These are phyloP conservation scores for Sula dactylatra DNA, from an alignment of 2,113 vertebrate species.

Conservation along the genomic window DNA sequence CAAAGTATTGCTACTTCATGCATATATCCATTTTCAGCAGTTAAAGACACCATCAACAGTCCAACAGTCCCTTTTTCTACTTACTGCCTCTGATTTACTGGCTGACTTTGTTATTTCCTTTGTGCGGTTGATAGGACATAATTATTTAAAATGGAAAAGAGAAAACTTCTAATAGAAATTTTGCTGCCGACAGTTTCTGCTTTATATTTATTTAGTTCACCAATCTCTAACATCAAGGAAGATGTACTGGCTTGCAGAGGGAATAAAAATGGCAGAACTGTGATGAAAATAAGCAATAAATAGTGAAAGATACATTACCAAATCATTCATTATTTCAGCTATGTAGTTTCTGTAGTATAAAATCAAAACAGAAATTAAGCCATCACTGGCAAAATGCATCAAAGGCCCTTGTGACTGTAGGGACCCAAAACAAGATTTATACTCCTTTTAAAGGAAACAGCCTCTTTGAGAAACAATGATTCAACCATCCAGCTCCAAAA, in stretches of 20 bases:
- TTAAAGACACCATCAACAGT: constrained; percentile 18
- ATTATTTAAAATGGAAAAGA: constrained; percentile 23
- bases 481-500: not conserved
- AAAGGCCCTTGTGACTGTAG: not conserved
- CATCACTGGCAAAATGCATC: constrained; percentile 20
- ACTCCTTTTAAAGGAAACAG: constrained; percentile 11
- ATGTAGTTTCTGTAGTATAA: constrained; percentile 11
- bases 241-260: constrained; percentile 12
- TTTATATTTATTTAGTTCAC: constrained; percentile 28
- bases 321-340: constrained; percentile 34
- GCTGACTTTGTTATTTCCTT: constrained; percentile 46
- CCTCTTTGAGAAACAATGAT: not conserved
- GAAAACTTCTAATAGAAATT: not conserved
- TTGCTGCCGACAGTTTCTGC: constrained; percentile 20
- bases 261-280: constrained; percentile 36
- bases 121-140: constrained; percentile 3
- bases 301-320: constrained; percentile 8
- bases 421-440: constrained; percentile 13
- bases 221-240: not conserved
- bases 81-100: constrained; percentile 38
- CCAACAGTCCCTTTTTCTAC: constrained; percentile 3
- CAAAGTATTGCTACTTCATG: not conserved
- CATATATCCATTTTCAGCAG: not conserved
- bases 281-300: constrained; percentile 42
- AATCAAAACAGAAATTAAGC: constrained; percentile 50